Percentiles rank a stretch among this genome's conserved stretches.
Evolutionary conservation across 2,797 vertebrate species (phyloP).

Genomic region (Acanthopagrus latus): DNA sequence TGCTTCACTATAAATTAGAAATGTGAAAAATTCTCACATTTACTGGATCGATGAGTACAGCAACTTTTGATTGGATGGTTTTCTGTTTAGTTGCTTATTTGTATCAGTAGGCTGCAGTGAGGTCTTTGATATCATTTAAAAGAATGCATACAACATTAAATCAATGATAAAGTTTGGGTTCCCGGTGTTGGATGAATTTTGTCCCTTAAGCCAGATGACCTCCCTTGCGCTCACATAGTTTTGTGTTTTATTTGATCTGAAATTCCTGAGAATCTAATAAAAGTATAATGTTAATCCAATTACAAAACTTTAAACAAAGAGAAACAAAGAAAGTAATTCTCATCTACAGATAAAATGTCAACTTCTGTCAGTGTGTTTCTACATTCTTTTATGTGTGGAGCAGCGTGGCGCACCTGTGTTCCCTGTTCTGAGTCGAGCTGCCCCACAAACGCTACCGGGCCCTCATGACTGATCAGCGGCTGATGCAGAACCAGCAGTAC

Average conservation of each 20-base stretch:
- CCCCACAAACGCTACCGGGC: conserved; percentile 74
- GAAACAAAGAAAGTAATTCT: neutral
- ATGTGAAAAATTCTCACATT: neutral
- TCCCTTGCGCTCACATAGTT: neutral
- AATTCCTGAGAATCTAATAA: neutral
- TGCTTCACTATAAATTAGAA: neutral
- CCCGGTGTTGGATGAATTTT: neutral
- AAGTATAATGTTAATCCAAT: neutral
- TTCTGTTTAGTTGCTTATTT: too few relatives aligned
- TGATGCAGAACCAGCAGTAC: conserved; percentile 63
- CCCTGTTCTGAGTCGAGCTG: conserved; percentile 57
- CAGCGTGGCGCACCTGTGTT: conserved; percentile 53
- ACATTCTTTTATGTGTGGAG: conserved; percentile 5
- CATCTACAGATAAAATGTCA: neutral
- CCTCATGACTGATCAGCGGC: conserved; percentile 79
- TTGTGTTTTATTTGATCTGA: too few relatives aligned
- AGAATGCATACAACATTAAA: neutral
- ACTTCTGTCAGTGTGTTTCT: conserved; percentile 27
- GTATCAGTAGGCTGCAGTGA: neutral
- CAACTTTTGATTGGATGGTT: neutral
- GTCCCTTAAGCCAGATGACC: neutral
- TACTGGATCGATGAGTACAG: neutral
- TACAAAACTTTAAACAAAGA: neutral
- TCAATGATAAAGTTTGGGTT: neutral
- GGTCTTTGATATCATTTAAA: neutral